phyloP scores from a whole-genome alignment of 2,888 invertebrate species.

The Leptinotarsa haldemani region DNA sequence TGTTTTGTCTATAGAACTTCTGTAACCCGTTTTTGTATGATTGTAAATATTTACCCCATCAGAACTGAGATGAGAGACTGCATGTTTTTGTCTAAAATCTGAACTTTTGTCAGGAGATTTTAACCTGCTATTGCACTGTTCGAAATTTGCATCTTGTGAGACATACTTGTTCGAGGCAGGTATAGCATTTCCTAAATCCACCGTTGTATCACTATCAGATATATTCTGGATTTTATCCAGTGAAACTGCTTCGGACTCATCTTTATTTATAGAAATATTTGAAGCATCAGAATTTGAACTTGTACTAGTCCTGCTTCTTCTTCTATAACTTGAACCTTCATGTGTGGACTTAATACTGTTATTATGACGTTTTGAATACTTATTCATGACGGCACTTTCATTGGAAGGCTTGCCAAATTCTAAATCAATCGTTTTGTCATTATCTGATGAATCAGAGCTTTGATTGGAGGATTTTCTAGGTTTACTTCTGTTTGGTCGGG shows the following conservation, averaged over 20 bases:
- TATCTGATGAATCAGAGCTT: background rate
- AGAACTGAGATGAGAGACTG: background rate
- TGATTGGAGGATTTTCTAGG: background rate
- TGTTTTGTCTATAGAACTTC: constrained; percentile 3
- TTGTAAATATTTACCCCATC: background rate
- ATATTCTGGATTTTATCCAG: background rate
- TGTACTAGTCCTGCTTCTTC: background rate
- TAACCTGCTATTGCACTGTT: no score
- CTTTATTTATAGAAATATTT: background rate
- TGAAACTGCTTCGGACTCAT: background rate
- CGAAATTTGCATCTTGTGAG: background rate
- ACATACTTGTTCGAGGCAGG: background rate
- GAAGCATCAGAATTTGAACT: background rate
- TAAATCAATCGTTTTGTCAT: constrained; percentile 3
- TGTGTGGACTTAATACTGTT: no score
- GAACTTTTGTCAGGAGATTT: background rate
- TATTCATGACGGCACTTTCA: background rate
- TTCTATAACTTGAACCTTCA: background rate
- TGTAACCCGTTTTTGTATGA: background rate
- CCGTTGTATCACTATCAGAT: background rate
- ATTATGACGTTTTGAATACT: no score
- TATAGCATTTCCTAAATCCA: background rate
- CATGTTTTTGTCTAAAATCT: background rate
- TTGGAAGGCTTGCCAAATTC: background rate
- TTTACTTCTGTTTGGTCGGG: background rate